These are phyloP conservation scores for Sylvilagus bachmani DNA, from an alignment of 2,113 vertebrate species.

Conservation along the genomic window DNA sequence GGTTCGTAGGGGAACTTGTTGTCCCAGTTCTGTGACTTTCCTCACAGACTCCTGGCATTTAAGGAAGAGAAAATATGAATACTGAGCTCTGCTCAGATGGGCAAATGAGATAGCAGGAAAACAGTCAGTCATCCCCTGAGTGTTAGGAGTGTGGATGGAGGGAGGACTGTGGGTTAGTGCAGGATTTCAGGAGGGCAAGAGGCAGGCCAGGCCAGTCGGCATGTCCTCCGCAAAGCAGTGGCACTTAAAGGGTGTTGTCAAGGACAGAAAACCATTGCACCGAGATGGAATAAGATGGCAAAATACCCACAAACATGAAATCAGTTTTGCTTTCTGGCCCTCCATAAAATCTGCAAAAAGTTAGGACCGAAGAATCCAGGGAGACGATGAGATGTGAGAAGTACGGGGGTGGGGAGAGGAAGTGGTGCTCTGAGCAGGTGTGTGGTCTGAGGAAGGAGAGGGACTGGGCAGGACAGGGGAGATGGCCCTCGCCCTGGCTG, in stretches of 20 bases:
- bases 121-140: background rate
- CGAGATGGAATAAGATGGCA: background rate
- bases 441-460: background rate
- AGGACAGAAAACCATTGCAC: background rate
- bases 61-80: background rate
- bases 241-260: background rate
- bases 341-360: background rate
- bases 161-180: rapidly evolving
- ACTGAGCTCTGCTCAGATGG: background rate
- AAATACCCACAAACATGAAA: background rate
- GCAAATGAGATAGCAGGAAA: too few relatives aligned
- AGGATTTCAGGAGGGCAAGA: background rate
- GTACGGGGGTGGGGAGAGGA: background rate
- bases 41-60: background rate
- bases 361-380: background rate
- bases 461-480: background rate
- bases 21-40: background rate
- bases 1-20: background rate
- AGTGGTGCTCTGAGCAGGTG: rapidly evolving
- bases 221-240: rapidly evolving
- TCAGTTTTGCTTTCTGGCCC: background rate
- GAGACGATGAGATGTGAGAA: background rate
- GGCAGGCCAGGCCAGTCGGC: background rate
- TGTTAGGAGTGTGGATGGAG: rapidly evolving
- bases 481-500: rapidly evolving